Percentiles rank a stretch among this genome's conserved stretches.
Evolutionary conservation across 1,140 invertebrate species (phyloP).

Genomic region (Belonocnema kinseyi): DNA sequence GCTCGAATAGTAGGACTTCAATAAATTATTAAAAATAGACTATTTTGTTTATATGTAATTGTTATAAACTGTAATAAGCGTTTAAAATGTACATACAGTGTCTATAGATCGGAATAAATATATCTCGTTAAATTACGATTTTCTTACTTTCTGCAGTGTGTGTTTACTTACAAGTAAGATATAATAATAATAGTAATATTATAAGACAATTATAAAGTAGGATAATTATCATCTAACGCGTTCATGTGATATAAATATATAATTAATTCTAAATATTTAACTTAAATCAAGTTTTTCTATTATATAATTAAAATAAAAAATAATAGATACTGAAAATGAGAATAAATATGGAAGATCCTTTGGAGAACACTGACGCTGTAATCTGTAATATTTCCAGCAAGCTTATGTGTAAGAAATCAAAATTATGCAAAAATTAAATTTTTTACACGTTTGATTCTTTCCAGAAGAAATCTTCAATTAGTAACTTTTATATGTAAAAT

Average conservation of each 20-base stretch:
- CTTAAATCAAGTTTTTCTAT: neutral
- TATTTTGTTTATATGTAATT: neutral
- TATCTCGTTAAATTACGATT: conserved; percentile 15
- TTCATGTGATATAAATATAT: neutral
- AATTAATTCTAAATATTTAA: neutral
- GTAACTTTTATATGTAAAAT: neutral
- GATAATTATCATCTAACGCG: neutral
- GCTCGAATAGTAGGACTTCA: conserved; percentile 76
- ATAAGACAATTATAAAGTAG: neutral
- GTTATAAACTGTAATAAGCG: conserved; percentile 10
- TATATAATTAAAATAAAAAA: neutral
- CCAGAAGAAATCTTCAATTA: conserved; percentile 4
- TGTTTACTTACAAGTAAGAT: neutral
- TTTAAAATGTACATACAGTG: conserved; percentile 26
- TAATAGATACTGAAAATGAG: neutral
- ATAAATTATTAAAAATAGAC: conserved; percentile 41
- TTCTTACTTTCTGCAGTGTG: conserved; percentile 16
- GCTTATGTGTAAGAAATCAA: neutral
- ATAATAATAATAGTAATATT: too few species aligned
- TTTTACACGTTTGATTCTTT: neutral
- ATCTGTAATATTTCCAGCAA: neutral
- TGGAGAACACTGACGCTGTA: neutral
- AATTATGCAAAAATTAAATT: too few species aligned
- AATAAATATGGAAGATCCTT: conserved; percentile 3
- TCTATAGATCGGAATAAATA: conserved; percentile 22